Evolutionary conservation across 2,113 vertebrate species (phyloP), one percentile per base, ranked within the genome.

Genomic region (Sigmodon hispidus): DNA sequence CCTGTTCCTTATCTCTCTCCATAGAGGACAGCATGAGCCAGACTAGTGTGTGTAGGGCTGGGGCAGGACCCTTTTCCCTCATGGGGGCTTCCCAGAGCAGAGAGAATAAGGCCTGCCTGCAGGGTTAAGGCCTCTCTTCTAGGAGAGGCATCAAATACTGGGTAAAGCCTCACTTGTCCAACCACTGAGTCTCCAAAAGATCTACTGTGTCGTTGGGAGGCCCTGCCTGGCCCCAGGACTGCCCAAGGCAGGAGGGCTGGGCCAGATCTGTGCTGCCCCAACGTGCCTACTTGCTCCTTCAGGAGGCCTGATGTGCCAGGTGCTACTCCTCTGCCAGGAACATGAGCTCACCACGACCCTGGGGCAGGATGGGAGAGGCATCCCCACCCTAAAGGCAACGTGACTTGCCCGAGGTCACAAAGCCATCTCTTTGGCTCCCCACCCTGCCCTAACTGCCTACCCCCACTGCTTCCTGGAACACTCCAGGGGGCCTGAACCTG

Each of bases 271-370:
- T 36, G 3, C 90, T 45, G 84, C 90, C 96, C 73, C 7, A 1
- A 75, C 93, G 21, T 91, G 97, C 95, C 94, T 76, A 48, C 81
- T 52, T 8, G 12, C 87, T 73, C 83, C 63, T 59, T 40, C 22
- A 10, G 15, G 16, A 4, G 65, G 6, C 91, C 65, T 83, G 15
- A 5, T 50, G 63, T 2, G 1, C 89, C 96, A 90, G 94, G 91
- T 88, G 89, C 81, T 0, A 69, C 36, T 10, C 0, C 7, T 21
- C 55, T 77, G 90, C 97, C 88, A 84, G 76, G 65, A 72, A 36
- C 80, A 69, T 96, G 95, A 97, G 70, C 96, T 97, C 96, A 97
- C 67, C 36, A 40, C 5, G 1, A 50, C 92, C 57, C 67, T 19
- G 12, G 0, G 87, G 95, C 89, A 84, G 83, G 96, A 93, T 31